These are phyloP conservation scores for Phasia obesa DNA, from an alignment of 2,888 invertebrate genomes.

Conservation along the genomic window DNA sequence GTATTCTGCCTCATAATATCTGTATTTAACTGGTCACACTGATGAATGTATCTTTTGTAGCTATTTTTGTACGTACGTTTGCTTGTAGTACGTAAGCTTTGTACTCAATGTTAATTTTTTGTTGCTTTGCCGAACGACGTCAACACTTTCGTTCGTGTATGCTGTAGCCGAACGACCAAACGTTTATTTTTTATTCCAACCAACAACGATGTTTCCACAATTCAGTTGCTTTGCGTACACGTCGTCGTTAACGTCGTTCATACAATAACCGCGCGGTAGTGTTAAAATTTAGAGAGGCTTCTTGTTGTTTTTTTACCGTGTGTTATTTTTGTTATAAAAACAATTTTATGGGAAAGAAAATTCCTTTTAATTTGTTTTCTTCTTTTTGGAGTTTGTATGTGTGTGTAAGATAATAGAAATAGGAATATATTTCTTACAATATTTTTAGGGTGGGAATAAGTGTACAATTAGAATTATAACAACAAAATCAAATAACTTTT, in stretches of 20 bases:
- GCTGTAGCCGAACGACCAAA: constrained; percentile 59
- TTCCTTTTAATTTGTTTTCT: constrained; percentile 23
- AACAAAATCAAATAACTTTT: neutral
- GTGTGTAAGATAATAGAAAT: no score
- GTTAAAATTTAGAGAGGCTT: constrained; percentile 32
- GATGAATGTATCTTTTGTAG: no score
- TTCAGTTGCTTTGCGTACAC: constrained; percentile 66
- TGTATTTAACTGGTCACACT: no score
- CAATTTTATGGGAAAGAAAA: constrained; percentile 18
- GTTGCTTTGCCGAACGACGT: constrained; percentile 68
- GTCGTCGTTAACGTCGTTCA: constrained; percentile 67
- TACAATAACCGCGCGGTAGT: constrained; percentile 62
- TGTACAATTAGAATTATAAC: neutral
- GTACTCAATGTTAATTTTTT: constrained; percentile 35
- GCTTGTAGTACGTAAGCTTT: constrained; percentile 31
- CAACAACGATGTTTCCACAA: constrained; percentile 49
- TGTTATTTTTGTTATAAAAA: constrained; percentile 15
- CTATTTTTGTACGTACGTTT: neutral
- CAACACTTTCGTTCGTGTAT: constrained; percentile 62
- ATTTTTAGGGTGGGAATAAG: neutral
- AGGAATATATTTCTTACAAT: neutral
- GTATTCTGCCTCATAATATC: no score
- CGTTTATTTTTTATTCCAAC: constrained; percentile 55
- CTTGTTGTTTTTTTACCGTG: constrained; percentile 31
- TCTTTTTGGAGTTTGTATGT: neutral